Percentiles rank a stretch among this genome's conserved stretches.
Conservation (phyloP, 2,888 invertebrate genomes). For the Cosmorhoe ocellata region DNA sequence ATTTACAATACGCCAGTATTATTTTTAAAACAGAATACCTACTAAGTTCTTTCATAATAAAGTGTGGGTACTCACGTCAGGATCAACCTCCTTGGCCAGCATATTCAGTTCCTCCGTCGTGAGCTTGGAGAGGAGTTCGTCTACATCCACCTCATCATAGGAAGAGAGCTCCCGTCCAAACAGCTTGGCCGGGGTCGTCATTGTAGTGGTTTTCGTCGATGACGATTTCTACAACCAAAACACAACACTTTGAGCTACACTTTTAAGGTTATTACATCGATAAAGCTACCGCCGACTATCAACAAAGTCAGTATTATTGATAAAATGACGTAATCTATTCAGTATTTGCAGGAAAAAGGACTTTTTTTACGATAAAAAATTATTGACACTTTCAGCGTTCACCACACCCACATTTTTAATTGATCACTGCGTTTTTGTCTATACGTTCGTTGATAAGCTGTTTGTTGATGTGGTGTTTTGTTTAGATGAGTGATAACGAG, state of each 20-base stretch:
- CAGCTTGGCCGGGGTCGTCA: conserved; percentile 94
- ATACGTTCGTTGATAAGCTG: background rate
- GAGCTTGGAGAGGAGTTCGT: conserved; percentile 95
- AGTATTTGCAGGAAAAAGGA: conserved; percentile 56
- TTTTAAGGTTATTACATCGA: conserved; percentile 18
- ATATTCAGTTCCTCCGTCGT: conserved; percentile 98
- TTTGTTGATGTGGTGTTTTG: background rate
- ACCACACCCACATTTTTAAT: conserved; percentile 70
- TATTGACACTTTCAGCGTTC: conserved; percentile 55
- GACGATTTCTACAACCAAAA: conserved; percentile 90
- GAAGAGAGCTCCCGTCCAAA: conserved; percentile 94
- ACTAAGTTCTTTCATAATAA: no score
- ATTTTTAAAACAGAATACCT: no score
- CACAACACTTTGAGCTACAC: conserved; percentile 44
- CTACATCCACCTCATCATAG: conserved; percentile 97
- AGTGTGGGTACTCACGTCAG: conserved; percentile 92
- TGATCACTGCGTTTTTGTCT: conserved; percentile 40
- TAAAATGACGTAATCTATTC: conserved; percentile 40
- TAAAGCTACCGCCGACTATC: background rate
- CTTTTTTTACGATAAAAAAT: conserved; percentile 37
- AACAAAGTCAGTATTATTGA: background rate
- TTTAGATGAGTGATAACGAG: background rate
- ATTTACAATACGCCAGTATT: no score
- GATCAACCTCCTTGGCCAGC: conserved; percentile 99
- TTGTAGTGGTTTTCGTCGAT: conserved; percentile 93